A percentile compares a stretch with the other conserved stretches of the same genome.
Evolutionary conservation across 2,888 invertebrate genomes (phyloP).

Genomic region (Phengaris alcon): DNA sequence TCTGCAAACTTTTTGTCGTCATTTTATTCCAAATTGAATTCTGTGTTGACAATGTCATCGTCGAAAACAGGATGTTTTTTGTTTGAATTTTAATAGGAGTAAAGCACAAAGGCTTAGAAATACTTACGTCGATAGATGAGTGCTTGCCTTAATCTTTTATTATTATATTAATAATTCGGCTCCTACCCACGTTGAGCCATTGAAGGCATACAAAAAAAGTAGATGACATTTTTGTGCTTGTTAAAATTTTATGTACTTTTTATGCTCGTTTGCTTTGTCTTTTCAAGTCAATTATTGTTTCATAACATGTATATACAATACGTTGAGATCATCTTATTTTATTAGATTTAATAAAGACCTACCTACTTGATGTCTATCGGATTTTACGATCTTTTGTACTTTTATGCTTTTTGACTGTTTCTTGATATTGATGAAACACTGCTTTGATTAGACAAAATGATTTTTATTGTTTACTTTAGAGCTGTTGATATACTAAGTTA

Average conservation of each 20-base stretch:
- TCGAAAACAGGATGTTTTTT: slow-evolving; percentile 72
- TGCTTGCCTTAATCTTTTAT: background rate
- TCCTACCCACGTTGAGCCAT: slow-evolving; percentile 9
- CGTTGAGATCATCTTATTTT: slow-evolving; percentile 1
- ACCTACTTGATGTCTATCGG: slow-evolving; percentile 7
- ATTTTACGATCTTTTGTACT: slow-evolving; percentile 16
- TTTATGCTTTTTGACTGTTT: background rate
- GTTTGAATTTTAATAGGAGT: slow-evolving; percentile 43
- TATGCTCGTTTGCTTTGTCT: slow-evolving; percentile 15
- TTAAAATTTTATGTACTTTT: slow-evolving; percentile 14
- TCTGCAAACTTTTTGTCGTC: slow-evolving; percentile 60
- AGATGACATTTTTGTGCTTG: slow-evolving; percentile 15
- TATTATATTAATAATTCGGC: slow-evolving; percentile 11
- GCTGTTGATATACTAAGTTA: background rate
- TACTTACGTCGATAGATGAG: slow-evolving; percentile 37
- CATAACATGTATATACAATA: too few relatives aligned
- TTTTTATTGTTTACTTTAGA: background rate
- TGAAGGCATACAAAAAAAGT: background rate
- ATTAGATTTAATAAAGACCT: slow-evolving; percentile 11
- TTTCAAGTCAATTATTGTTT: background rate
- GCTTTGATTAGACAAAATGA: background rate
- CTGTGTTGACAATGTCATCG: slow-evolving; percentile 68
- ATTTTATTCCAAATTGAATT: slow-evolving; percentile 73
- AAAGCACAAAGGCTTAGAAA: slow-evolving; percentile 42
- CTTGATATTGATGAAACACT: background rate